These are phyloP conservation scores for Bombyx huttoni DNA, from an alignment of 2,888 invertebrate species.

Conservation along the genomic window DNA sequence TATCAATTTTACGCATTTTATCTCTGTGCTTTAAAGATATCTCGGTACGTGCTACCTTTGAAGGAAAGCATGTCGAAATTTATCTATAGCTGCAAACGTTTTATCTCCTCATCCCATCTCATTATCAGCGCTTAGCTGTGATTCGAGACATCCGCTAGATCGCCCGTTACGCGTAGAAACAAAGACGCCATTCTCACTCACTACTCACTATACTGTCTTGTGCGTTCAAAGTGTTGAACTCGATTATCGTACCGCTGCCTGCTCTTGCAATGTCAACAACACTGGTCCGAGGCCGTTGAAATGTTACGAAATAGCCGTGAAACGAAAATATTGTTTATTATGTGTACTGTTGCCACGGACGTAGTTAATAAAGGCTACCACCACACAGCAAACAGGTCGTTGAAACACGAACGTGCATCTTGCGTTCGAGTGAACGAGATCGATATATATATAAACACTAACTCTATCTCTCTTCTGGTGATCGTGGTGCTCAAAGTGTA, in stretches of 20 bases:
- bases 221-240: neutral
- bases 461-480: conserved; percentile 26
- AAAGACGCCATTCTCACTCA: neutral
- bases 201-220: neutral
- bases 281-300: conserved; percentile 37
- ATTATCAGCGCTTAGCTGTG: neutral
- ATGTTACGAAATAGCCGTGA: conserved; percentile 63
- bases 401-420: conserved; percentile 43
- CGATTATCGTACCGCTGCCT: neutral
- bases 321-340: conserved; percentile 30
- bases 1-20: neutral
- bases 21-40: neutral
- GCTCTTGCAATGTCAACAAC: conserved; percentile 8
- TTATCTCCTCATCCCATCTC: neutral
- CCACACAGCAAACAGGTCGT: conserved; percentile 53
- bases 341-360: conserved; percentile 41
- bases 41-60: neutral
- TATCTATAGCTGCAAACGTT: neutral
- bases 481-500: conserved; percentile 29
- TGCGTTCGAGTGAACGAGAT: conserved; percentile 43
- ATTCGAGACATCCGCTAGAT: neutral
- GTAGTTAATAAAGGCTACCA: conserved; percentile 38
- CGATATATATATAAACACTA: conserved; percentile 47
- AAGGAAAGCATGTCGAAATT: neutral
- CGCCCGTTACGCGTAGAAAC: neutral